Conservation (phyloP, 2,797 vertebrate genomes). For the Gephyroberyx darwinii region DNA sequence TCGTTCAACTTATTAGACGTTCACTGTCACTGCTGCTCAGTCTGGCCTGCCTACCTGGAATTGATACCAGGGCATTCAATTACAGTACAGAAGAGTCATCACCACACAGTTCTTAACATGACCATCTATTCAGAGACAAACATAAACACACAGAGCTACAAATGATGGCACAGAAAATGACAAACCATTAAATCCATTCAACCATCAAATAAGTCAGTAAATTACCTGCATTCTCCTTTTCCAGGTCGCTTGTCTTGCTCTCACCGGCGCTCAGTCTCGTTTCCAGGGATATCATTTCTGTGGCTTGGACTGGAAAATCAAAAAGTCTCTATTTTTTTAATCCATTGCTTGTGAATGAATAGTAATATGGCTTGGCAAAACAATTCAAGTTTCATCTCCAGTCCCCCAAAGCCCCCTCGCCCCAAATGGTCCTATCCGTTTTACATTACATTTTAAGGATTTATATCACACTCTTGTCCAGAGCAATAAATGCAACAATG, state of each 20-base stretch:
- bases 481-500: too few relatives aligned
- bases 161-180: not conserved
- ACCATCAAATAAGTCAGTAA: not conserved
- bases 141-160: not conserved
- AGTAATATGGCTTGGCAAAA: not conserved
- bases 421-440: too few relatives aligned
- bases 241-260: slow-evolving; percentile 2
- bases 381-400: too few relatives aligned
- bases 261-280: slow-evolving; percentile 4
- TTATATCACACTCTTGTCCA: too few relatives aligned
- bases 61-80: not conserved
- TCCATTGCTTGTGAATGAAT: too few relatives aligned
- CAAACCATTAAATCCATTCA: not conserved
- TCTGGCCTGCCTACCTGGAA: not conserved
- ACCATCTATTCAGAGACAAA: too few relatives aligned
- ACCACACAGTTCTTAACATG: not conserved
- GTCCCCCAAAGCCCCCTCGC: too few relatives aligned
- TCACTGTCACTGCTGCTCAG: not conserved
- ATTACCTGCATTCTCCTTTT: slow-evolving; percentile 5
- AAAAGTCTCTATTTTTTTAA: not conserved
- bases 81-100: not conserved
- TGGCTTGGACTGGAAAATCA: not conserved
- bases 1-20: not conserved
- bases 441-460: too few relatives aligned
- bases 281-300: not conserved